phyloP scores from a whole-genome alignment of 1,140 invertebrate genomes.

The Scaptodrosophila lebanonensis region DNA sequence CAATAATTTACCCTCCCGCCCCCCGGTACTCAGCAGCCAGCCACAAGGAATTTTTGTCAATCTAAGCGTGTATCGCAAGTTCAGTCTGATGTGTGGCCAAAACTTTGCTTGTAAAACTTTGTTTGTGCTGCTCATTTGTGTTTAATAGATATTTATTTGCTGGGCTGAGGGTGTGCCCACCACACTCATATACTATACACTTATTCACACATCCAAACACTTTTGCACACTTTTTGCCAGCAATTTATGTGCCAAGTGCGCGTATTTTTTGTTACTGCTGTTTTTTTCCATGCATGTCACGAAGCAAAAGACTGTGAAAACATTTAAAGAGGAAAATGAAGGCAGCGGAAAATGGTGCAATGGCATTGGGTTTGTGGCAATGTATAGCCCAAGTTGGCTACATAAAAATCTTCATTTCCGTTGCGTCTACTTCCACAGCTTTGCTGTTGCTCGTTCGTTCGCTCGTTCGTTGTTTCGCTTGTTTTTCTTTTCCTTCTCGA shows the following conservation, averaged over 20 bases:
- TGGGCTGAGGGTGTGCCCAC: conserved; percentile 1
- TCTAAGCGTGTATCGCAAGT: conserved; percentile 10
- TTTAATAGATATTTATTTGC: conserved; percentile 70
- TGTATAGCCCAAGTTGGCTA: conserved; percentile 45
- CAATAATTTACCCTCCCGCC: no score
- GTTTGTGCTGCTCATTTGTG: conserved; percentile 55
- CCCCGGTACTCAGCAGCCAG: no score
- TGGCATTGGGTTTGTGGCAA: conserved; percentile 1
- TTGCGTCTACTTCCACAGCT: conserved; percentile 34
- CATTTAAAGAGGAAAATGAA: not conserved
- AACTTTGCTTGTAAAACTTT: conserved; percentile 51
- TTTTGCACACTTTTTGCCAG: conserved; percentile 58
- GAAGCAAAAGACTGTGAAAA: not conserved
- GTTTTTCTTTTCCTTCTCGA: conserved; percentile 24
- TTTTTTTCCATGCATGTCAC: not conserved
- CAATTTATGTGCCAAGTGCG: conserved; percentile 50
- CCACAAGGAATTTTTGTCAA: conserved; percentile 26
- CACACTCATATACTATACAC: no score
- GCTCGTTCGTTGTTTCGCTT: conserved; percentile 6
- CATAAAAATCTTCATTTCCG: conserved; percentile 57
- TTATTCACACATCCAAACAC: conserved; percentile 45
- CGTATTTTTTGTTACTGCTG: not conserved
- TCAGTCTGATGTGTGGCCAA: conserved; percentile 10
- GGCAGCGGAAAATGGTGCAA: not conserved
- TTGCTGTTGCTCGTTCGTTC: conserved; percentile 19